phyloP scores from a whole-genome alignment of 1,140 invertebrate species.

The Phymastichus coffea region DNA sequence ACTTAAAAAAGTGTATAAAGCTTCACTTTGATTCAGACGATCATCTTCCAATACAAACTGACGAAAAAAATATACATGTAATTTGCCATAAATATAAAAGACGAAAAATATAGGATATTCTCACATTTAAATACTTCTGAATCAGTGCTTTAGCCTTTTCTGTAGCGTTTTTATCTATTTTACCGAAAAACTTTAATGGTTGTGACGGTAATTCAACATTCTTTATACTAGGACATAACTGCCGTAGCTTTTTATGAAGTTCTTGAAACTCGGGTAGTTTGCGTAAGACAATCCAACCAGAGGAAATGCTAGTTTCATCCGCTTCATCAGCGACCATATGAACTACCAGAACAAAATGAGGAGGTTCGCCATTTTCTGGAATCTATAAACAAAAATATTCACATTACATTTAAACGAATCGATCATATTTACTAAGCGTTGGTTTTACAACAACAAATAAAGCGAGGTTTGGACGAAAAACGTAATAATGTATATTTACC shows the following conservation, averaged over 20 bases:
- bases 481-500: slow-evolving; percentile 51
- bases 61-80: slow-evolving; percentile 38
- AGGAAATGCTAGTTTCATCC: slow-evolving; percentile 66
- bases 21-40: slow-evolving; percentile 82
- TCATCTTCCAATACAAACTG: slow-evolving; percentile 85
- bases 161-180: slow-evolving; percentile 74
- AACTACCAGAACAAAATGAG: slow-evolving; percentile 80
- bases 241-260: slow-evolving; percentile 79
- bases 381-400: slow-evolving; percentile 56
- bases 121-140: slow-evolving; percentile 82
- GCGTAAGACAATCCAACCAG: slow-evolving; percentile 81
- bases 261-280: slow-evolving; percentile 82
- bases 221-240: slow-evolving; percentile 77
- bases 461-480: not conserved
- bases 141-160: slow-evolving; percentile 81
- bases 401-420: too few species aligned
- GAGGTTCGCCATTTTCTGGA: slow-evolving; percentile 75
- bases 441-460: too few species aligned
- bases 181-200: slow-evolving; percentile 76
- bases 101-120: slow-evolving; percentile 24
- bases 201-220: slow-evolving; percentile 78
- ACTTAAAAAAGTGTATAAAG: slow-evolving; percentile 84
- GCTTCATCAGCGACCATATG: slow-evolving; percentile 68
- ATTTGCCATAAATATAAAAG: not conserved
- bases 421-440: not conserved